phyloP scores from a whole-genome alignment of 92 coral and sea anemone species.

The Parazoanthus swiftii region DNA sequence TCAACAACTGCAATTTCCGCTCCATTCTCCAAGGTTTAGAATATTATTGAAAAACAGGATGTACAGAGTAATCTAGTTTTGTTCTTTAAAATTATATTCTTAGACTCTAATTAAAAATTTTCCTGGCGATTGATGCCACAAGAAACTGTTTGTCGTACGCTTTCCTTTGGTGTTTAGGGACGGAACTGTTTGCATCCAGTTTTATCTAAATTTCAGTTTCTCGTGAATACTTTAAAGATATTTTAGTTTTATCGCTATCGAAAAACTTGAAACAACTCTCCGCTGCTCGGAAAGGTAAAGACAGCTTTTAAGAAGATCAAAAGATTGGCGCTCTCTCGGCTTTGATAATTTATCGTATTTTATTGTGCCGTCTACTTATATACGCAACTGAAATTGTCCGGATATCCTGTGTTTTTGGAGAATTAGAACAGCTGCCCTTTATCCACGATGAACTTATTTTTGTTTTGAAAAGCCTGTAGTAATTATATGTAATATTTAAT shows the following conservation, averaged over 20 bases:
- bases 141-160: not conserved
- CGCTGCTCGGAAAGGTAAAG: constrained; percentile 36
- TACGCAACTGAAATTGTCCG: constrained; percentile 74
- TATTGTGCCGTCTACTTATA: constrained; percentile 73
- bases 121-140: constrained; percentile 45
- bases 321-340: constrained; percentile 61
- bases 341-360: constrained; percentile 61
- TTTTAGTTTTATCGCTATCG: constrained; percentile 9
- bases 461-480: constrained; percentile 90
- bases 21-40: constrained; percentile 54
- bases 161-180: constrained; percentile 15
- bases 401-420: constrained; percentile 72
- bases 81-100: constrained; percentile 70
- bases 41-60: constrained; percentile 81
- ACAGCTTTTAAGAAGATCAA: constrained; percentile 61
- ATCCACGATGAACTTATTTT: constrained; percentile 77
- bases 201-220: constrained; percentile 20
- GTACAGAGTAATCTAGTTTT: constrained; percentile 79
- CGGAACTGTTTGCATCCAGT: constrained; percentile 1
- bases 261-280: constrained; percentile 31
- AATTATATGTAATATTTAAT: constrained; percentile 96
- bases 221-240: constrained; percentile 18
- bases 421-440: constrained; percentile 74
- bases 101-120: constrained; percentile 66
- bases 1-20: constrained; percentile 71